These are phyloP conservation scores for Bombyx mandarina DNA, from an alignment of 1,140 invertebrate species.

Conservation along the genomic window DNA sequence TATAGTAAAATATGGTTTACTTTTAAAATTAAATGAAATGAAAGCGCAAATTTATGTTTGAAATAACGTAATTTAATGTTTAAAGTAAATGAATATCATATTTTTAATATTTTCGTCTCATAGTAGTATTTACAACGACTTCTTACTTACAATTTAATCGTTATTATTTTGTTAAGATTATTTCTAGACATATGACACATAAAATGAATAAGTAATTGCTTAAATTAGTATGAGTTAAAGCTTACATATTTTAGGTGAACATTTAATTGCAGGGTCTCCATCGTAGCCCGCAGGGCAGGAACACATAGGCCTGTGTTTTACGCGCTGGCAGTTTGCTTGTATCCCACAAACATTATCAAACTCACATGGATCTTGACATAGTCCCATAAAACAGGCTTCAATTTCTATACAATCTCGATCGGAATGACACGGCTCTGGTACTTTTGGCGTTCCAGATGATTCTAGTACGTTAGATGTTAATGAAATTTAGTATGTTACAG, in stretches of 20 bases:
- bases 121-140: too few relatives aligned
- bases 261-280: conserved; percentile 82
- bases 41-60: too few relatives aligned
- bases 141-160: too few relatives aligned
- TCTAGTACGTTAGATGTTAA: conserved; percentile 72
- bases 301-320: conserved; percentile 84
- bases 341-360: conserved; percentile 80
- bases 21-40: background rate
- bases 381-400: conserved; percentile 81
- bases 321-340: conserved; percentile 79
- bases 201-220: conserved; percentile 8
- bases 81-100: too few relatives aligned
- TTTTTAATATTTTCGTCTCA: too few relatives aligned
- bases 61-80: too few relatives aligned
- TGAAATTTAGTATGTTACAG: conserved; percentile 58
- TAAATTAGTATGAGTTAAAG: conserved; percentile 20
- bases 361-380: conserved; percentile 82
- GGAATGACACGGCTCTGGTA: conserved; percentile 78
- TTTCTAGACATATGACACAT: background rate
- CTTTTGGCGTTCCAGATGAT: conserved; percentile 76
- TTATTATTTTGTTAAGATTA: too few relatives aligned
- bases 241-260: conserved; percentile 82
- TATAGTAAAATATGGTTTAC: background rate
- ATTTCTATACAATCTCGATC: conserved; percentile 82
- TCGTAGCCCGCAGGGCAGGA: conserved; percentile 81